Evolutionary conservation across 2,888 invertebrate species (phyloP), one percentile per base, ranked within the genome.

Genomic region (Therioaphis trifolii): DNA sequence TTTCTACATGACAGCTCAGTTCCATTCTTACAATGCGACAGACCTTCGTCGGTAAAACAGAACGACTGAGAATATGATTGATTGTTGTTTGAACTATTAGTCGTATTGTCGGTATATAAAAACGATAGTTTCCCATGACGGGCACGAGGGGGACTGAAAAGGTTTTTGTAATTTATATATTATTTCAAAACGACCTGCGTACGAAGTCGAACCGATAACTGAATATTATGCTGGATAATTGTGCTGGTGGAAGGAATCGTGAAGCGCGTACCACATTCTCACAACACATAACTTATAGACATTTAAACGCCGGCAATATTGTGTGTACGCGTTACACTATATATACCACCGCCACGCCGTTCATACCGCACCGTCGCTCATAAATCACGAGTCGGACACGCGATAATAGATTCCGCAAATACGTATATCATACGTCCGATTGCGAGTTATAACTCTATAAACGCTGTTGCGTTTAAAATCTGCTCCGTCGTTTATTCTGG

Each of bases 361-460:
- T 58, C 58, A 21, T 9, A 21, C 21, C 12, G 58, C 58, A 21
- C 12, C 21, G 58, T 21, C 21, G 58, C 58, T 21, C 58, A 58
- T 58, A 58, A 58, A 58, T 58, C 58, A 58, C 58, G 24, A 3
- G 24, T 24, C 12, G 58, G 58, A 58, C 58, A 58, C 24, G 58
- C 58, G 58, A 58, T 58, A 58, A 58, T 58, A 58, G 58, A 58
- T 58, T 58, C 21, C 24, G 58, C 58, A 21, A 58, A 46, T 46
- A 21, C 58, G 58, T 58, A 58, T 11, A 21, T 58, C 21, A 11
- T 24, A 58, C 58, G 58, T 58, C 21, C 3, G 43, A 29, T 46
- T 49, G 40, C 49, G 49, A 46, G 21, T 46, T 2, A 21, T 46
- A n/a, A 40, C 11, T 21, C 18, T 40, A 35, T 5, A 18, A 18